Evolutionary conservation across 2,797 vertebrate genomes (phyloP), one percentile per base, ranked within the genome.

Genomic region (Gorsachius magnificus): DNA sequence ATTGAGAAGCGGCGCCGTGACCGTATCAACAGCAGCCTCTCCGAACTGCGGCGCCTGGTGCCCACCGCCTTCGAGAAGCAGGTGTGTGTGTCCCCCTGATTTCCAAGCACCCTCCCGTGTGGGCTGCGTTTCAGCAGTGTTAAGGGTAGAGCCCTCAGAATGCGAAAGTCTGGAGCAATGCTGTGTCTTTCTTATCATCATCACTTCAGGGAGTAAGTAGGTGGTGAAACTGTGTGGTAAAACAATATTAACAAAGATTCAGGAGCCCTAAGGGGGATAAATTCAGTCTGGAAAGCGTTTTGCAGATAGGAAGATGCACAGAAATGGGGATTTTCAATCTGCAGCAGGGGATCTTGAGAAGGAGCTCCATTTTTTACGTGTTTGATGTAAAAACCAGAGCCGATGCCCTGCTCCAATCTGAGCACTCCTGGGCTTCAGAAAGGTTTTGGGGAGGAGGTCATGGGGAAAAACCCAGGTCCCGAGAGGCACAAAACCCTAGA

Each of bases 1-100:
- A 99, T 99, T 63, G 99, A 99, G 98, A 99, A 99, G 97, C 98
- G 99, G 69, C 99, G 99, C 69, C 98, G 99, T 2, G 99, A 99
- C 96, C 98, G 99, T 19, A 99, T 99, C 97, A 99, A 99, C 98
- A 99, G 99, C 98, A 99, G 99, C 97, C 98, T 99, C 80, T 99
- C 99, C 0, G 99, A 99, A 92, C 97, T 99, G 70, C 98, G 99
- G 95, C 99, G 99, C 83, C 97, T 99, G 51, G 99, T 99, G 60
- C 99, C 99, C 95, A 99, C 98, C 0, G 99, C 99, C 91, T 99
- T 99, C 14, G 99, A 99, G 97, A 99, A 99, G 96, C 99, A 99
- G 99, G 99, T 99, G 95, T 0, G 92, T 41, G 54, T 26, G 26
- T 22, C 57, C 46, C 3, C 7, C n/a, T n/a, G 18, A 16, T 22